These are phyloP conservation scores for Mesorhabditis belari DNA, from an alignment of 2,888 invertebrate genomes.

Conservation along the genomic window DNA sequence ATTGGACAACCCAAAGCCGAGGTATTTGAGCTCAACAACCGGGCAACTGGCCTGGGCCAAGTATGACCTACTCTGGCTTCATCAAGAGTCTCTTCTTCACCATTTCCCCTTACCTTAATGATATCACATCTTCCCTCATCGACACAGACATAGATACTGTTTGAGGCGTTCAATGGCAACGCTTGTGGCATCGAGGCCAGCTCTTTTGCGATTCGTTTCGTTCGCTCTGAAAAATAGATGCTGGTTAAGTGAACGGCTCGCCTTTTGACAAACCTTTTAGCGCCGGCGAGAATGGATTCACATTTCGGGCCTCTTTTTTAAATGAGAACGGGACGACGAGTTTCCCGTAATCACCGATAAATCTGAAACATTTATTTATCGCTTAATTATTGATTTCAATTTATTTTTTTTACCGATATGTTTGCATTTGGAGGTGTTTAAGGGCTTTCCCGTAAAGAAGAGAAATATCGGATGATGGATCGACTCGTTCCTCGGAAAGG, in stretches of 20 bases:
- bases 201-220: conserved; percentile 37
- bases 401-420: conserved; percentile 14
- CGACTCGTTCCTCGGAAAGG: neutral
- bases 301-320: conserved; percentile 47
- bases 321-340: conserved; percentile 42
- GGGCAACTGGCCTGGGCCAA: too few relatives aligned
- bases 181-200: conserved; percentile 49
- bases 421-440: conserved; percentile 25
- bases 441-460: conserved; percentile 21
- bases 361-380: conserved; percentile 22
- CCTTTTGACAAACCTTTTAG: neutral
- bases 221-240: conserved; percentile 7
- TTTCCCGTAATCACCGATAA: conserved; percentile 44
- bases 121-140: conserved; percentile 51
- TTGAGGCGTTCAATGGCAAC: conserved; percentile 43
- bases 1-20: too few relatives aligned
- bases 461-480: conserved; percentile 8
- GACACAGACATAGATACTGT: conserved; percentile 51
- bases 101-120: conserved; percentile 37
- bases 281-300: conserved; percentile 49
- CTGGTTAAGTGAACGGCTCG: neutral
- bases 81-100: neutral
- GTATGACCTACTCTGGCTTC: neutral
- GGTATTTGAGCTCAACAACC: too few relatives aligned
- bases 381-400: too few relatives aligned